These are phyloP conservation scores for Genyomyrus donnyi DNA, from an alignment of 2,113 vertebrate genomes.

Conservation along the genomic window DNA sequence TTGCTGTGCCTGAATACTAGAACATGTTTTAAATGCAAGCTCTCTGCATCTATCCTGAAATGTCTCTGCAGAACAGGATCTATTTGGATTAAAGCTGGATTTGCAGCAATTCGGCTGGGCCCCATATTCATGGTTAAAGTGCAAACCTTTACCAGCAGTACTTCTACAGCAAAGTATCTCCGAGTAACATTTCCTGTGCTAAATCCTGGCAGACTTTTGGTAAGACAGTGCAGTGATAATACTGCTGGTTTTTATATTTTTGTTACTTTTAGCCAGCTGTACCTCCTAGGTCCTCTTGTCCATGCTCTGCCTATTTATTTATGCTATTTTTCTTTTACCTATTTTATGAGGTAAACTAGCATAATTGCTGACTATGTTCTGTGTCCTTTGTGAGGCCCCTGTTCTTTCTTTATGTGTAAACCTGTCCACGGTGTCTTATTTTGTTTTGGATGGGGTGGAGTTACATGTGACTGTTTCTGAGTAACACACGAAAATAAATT, in stretches of 20 bases:
- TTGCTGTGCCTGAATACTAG: not conserved
- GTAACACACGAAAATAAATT: not conserved
- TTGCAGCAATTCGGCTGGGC: constrained; percentile 49
- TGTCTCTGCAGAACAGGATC: constrained; percentile 58
- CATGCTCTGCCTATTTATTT: not conserved
- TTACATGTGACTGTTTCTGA: not conserved
- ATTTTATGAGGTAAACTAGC: not conserved
- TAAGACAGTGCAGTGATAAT: not conserved
- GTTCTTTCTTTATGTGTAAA: not conserved
- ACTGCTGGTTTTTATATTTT: not conserved
- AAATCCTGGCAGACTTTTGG: not conserved
- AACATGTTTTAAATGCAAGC: constrained; percentile 34
- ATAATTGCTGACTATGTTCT: not conserved
- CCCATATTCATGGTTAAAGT: constrained; percentile 35
- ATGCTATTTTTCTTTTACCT: not conserved
- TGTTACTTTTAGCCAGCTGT: not conserved
- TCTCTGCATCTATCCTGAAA: constrained; percentile 52
- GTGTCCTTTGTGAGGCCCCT: not conserved
- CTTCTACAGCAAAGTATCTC: not conserved
- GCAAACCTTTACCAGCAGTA: not conserved
- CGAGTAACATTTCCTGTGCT: not conserved
- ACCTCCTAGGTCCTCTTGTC: not conserved
- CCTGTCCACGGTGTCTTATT: not conserved
- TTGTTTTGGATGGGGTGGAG: not conserved
- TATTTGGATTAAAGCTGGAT: constrained; percentile 54